Evolutionary conservation across 1,140 invertebrate species (phyloP).

Genomic region (Hyles vespertilio): DNA sequence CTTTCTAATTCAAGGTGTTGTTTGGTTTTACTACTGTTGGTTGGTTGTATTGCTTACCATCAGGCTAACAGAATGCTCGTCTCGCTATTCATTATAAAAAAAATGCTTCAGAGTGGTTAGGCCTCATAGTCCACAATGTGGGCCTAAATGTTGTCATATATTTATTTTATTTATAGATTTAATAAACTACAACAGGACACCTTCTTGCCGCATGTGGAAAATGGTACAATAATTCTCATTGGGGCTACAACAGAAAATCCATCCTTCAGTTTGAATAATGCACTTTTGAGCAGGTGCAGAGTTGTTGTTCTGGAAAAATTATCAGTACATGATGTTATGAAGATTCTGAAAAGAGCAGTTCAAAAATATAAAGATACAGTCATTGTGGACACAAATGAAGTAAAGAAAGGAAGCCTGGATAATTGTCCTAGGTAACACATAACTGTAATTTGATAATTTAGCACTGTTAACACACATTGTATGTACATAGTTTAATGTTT

Average conservation of each 20-base stretch:
- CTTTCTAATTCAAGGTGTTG: too few relatives aligned
- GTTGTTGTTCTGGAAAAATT: slow-evolving; percentile 88
- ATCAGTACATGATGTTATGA: slow-evolving; percentile 74
- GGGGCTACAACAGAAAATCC: slow-evolving; percentile 94
- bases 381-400: slow-evolving; percentile 21
- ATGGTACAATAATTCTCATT: slow-evolving; percentile 86
- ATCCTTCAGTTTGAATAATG: slow-evolving; percentile 88
- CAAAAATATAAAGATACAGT: slow-evolving; percentile 40
- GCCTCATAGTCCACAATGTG: too few relatives aligned
- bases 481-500: too few relatives aligned
- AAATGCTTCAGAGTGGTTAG: too few relatives aligned
- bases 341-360: slow-evolving; percentile 81
- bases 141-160: too few relatives aligned
- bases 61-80: too few relatives aligned
- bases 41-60: too few relatives aligned
- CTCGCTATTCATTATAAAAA: too few relatives aligned
- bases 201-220: slow-evolving; percentile 88
- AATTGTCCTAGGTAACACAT: too few relatives aligned
- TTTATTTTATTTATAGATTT: slow-evolving; percentile 75
- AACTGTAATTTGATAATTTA: too few relatives aligned
- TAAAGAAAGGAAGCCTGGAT: background rate
- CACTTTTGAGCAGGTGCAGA: slow-evolving; percentile 85
- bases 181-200: slow-evolving; percentile 90
- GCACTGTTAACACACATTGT: too few relatives aligned
- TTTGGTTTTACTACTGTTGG: too few relatives aligned